Evolutionary conservation across 2,888 invertebrate genomes (phyloP), one percentile per base, ranked within the genome.

Genomic region (Lottia scabra): DNA sequence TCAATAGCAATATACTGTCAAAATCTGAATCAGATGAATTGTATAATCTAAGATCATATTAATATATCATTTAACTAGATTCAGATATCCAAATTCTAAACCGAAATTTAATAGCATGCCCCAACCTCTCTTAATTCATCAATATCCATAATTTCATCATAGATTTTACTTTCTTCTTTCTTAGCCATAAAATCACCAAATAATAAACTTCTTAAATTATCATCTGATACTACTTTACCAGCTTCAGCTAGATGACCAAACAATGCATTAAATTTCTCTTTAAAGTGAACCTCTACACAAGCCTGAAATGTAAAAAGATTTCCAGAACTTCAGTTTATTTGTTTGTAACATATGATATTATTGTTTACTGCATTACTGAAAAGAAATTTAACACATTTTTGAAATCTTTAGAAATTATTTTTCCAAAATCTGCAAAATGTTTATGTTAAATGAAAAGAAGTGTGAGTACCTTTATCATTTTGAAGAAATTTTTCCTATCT

Each of bases 161-260:
- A 89, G 23, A 83, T 70, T 68, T 81, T 83, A 46, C 84, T 83
- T 27, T 85, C 81, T 19, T 83, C 86, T 19, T 84, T 85, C 70
- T 82, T 84, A 10, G 76, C 81, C 73, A 87, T 80, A 76, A 85
- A 88, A 77, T 89, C 88, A 1, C 89, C 89, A 81, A 88, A 89
- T 81, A 88, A 81, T n/a, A 89, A 83, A 78, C 85, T 85, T 12
- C 88, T 79, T 27, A 89, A 80, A 71, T 89, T 84, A 65, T 88
- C 86, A 72, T 88, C 87, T 1, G 76, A 75, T n/a, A 86, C 81
- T 56, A 82, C 78, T 48, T 87, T 83, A 45, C 85, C 85, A 5
- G 83, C 81, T 23, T 80, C 79, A 10, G 81, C 81, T 64, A 88
- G 83, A 76, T 87, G 87, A 48, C 81, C 77, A 72, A 89, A 88